Conservation (phyloP, 1,140 invertebrate species). For the Plectus sambesii region DNA sequence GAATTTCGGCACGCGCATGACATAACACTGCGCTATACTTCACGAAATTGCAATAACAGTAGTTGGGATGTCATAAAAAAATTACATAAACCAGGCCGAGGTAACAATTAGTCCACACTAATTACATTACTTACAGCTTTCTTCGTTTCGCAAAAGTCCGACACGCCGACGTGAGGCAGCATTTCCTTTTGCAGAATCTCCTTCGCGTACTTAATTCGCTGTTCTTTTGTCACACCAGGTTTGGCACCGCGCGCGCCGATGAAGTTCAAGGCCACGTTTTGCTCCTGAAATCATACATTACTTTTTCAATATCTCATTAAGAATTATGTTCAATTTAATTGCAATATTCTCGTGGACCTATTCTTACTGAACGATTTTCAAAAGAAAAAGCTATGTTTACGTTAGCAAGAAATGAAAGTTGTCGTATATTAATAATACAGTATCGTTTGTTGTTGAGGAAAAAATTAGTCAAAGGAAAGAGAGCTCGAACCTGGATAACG, state of each 20-base stretch:
- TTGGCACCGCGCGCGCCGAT: conserved; percentile 88
- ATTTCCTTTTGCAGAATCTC: conserved; percentile 99
- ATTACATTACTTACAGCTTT: conserved; percentile 65
- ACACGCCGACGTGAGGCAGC: conserved; percentile 95
- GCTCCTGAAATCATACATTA: conserved; percentile 62
- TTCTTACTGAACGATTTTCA: too few relatives aligned
- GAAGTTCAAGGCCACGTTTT: conserved; percentile 94
- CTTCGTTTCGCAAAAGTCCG: conserved; percentile 97
- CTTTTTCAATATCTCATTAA: too few relatives aligned
- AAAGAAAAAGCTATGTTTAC: too few relatives aligned
- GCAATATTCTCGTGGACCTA: too few relatives aligned
- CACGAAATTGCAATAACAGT: too few relatives aligned
- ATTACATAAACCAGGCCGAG: too few relatives aligned
- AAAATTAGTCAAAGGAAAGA: not conserved
- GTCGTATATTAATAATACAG: too few relatives aligned
- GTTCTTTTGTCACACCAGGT: conserved; percentile 94
- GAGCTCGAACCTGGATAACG: conserved; percentile 59
- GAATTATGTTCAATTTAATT: too few relatives aligned
- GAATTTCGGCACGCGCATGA: too few relatives aligned
- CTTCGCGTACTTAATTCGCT: conserved; percentile 93
- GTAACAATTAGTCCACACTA: not conserved
- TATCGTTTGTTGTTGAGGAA: too few relatives aligned
- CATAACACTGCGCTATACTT: conserved; percentile 1
- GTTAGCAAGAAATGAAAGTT: too few relatives aligned
- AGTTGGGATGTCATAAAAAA: too few relatives aligned